Percentiles rank a stretch among this genome's conserved stretches.
Conservation (phyloP, 2,888 invertebrate genomes). For the Thera britannica region DNA sequence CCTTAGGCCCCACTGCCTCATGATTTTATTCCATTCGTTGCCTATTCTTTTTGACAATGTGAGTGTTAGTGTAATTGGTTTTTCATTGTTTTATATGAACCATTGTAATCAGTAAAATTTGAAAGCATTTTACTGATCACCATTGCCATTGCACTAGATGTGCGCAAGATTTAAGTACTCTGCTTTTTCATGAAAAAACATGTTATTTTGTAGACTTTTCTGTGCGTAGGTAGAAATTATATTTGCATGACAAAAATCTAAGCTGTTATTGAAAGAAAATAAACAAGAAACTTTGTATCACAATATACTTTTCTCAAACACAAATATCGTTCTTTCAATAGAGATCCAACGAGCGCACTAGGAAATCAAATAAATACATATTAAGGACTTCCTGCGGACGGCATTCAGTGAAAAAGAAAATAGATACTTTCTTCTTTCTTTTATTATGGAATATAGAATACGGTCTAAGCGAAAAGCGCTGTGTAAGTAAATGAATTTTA, state of each 20-base stretch:
- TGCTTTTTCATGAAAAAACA: neutral
- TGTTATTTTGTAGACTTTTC: neutral
- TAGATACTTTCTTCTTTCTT: conserved; percentile 4
- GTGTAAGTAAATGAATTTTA: too few species aligned
- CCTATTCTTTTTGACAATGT: conserved; percentile 46
- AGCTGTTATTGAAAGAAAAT: neutral
- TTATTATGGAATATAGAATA: neutral
- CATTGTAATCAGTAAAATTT: too few species aligned
- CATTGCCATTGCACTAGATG: too few species aligned
- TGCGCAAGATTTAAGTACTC: too few species aligned
- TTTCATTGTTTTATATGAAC: conserved; percentile 21
- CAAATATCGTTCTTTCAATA: conserved; percentile 19
- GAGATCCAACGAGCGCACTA: conserved; percentile 33
- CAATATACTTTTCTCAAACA: conserved; percentile 17
- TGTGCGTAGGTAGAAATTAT: neutral
- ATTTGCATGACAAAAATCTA: neutral
- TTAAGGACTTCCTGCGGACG: conserved; percentile 35
- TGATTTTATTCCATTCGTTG: conserved; percentile 68
- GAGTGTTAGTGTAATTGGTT: conserved; percentile 40
- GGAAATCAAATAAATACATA: conserved; percentile 41
- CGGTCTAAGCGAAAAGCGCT: neutral
- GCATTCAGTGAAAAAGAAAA: conserved; percentile 32
- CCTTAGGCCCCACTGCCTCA: conserved; percentile 65
- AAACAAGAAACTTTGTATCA: conserved; percentile 7
- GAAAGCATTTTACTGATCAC: too few species aligned